phyloP scores from a whole-genome alignment of 2,113 vertebrate species.

The Dipodomys ordii region DNA sequence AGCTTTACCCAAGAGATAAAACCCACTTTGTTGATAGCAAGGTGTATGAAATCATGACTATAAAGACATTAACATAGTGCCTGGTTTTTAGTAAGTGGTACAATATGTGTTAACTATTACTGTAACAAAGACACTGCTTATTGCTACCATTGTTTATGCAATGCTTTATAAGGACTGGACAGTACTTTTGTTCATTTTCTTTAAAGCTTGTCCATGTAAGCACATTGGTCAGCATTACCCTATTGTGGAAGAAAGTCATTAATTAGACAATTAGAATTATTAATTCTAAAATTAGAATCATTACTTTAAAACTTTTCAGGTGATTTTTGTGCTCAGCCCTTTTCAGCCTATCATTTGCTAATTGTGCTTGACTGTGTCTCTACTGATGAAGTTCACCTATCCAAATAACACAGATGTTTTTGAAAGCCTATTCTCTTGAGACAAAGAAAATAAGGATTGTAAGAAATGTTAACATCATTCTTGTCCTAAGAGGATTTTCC shows the following conservation, averaged over 20 bases:
- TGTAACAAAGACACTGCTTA: background rate
- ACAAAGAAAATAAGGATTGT: slow-evolving; percentile 52
- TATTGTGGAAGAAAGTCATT: background rate
- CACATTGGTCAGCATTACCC: background rate
- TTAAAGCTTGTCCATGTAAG: background rate
- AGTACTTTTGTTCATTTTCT: background rate
- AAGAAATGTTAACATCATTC: slow-evolving; percentile 58
- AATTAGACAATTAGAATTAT: background rate
- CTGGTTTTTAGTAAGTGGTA: background rate
- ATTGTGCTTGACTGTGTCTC: slow-evolving; percentile 22
- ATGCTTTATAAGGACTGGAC: background rate
- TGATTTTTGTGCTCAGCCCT: slow-evolving; percentile 4
- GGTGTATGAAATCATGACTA: slow-evolving; percentile 26
- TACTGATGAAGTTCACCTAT: slow-evolving; percentile 24
- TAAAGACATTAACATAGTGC: background rate
- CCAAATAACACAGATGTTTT: slow-evolving; percentile 48
- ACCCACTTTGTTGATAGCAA: background rate
- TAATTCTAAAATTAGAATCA: background rate
- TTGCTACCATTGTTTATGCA: background rate
- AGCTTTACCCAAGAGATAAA: background rate
- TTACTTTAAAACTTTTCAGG: background rate
- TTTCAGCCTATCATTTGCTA: background rate
- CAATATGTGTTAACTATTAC: background rate
- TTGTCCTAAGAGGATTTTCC: slow-evolving; percentile 61
- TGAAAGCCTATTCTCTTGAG: slow-evolving; percentile 45